Evolutionary conservation across 1,140 invertebrate genomes (phyloP).

Genomic region (Andricus grossulariae): DNA sequence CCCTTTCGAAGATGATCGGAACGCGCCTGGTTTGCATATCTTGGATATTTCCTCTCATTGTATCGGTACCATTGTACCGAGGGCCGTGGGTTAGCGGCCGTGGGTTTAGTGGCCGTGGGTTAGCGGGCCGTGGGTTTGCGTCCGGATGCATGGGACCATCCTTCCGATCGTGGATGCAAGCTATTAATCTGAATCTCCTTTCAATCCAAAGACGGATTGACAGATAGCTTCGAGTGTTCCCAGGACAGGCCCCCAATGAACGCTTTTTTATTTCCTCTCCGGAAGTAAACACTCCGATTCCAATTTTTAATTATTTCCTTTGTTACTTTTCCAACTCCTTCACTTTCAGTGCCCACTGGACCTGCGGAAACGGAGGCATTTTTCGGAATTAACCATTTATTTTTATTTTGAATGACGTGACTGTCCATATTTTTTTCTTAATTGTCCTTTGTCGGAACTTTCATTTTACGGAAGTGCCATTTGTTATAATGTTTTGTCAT

Average conservation of each 20-base stretch:
- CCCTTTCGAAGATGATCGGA: constrained; percentile 72
- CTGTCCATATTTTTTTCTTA: too few species aligned
- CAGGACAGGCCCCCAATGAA: constrained; percentile 57
- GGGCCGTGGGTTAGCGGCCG: constrained; percentile 59
- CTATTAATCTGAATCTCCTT: constrained; percentile 75
- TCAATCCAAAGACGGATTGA: constrained; percentile 71
- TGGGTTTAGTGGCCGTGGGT: constrained; percentile 41
- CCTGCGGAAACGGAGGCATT: too few species aligned
- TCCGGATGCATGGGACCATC: constrained; percentile 62
- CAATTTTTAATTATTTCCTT: background rate
- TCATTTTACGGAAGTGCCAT: too few species aligned
- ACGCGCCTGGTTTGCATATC: constrained; percentile 73
- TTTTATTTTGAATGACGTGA: too few species aligned
- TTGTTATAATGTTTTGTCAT: too few species aligned
- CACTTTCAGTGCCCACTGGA: too few species aligned
- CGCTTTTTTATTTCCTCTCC: constrained; percentile 57
- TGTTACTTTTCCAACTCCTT: too few species aligned
- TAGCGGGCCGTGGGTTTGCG: constrained; percentile 56
- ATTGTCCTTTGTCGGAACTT: too few species aligned
- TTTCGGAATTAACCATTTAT: too few species aligned
- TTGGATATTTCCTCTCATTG: constrained; percentile 76
- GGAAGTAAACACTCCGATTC: constrained; percentile 40
- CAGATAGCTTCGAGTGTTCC: constrained; percentile 72
- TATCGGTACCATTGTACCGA: constrained; percentile 67
- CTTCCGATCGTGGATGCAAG: constrained; percentile 68